These are phyloP conservation scores for Drosophila arizonae DNA, from an alignment of 1,140 invertebrate species.

Conservation along the genomic window DNA sequence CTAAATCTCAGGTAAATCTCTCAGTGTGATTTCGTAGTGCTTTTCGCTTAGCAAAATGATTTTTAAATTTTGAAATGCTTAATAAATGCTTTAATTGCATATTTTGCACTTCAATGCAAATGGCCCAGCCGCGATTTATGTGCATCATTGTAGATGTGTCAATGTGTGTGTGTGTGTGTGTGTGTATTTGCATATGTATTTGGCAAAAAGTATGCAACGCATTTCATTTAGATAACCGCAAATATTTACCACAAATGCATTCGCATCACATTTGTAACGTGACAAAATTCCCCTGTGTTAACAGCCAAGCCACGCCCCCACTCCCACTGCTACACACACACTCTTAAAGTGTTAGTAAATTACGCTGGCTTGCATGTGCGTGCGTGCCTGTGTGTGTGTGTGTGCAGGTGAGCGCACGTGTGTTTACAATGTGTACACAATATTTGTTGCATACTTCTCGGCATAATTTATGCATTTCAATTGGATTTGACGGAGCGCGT, in stretches of 20 bases:
- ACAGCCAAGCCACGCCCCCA: background rate
- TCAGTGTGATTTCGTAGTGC: conserved; percentile 14
- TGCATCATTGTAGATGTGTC: background rate
- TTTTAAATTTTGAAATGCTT: conserved; percentile 67
- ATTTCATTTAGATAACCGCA: conserved; percentile 80
- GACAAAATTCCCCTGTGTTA: conserved; percentile 37
- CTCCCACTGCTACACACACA: too few relatives aligned
- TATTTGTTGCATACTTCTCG: conserved; percentile 52
- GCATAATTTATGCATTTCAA: conserved; percentile 57
- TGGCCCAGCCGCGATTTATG: conserved; percentile 34
- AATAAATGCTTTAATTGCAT: conserved; percentile 79
- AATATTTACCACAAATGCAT: conserved; percentile 75
- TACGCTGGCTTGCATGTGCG: conserved; percentile 27
- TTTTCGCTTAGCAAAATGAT: conserved; percentile 34
- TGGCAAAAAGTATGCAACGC: conserved; percentile 56
- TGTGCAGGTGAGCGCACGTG: conserved; percentile 12
- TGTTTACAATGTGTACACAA: conserved; percentile 34
- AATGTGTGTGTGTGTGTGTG: background rate
- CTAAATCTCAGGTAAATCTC: background rate
- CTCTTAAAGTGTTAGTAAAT: conserved; percentile 18
- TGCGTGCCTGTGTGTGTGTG: conserved; percentile 11
- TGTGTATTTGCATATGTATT: conserved; percentile 12
- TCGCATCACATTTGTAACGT: conserved; percentile 58
- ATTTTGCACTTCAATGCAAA: conserved; percentile 59
- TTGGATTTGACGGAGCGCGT: conserved; percentile 32